These are phyloP conservation scores for Catharus minimus DNA, from an alignment of 2,113 vertebrate species.

Conservation along the genomic window DNA sequence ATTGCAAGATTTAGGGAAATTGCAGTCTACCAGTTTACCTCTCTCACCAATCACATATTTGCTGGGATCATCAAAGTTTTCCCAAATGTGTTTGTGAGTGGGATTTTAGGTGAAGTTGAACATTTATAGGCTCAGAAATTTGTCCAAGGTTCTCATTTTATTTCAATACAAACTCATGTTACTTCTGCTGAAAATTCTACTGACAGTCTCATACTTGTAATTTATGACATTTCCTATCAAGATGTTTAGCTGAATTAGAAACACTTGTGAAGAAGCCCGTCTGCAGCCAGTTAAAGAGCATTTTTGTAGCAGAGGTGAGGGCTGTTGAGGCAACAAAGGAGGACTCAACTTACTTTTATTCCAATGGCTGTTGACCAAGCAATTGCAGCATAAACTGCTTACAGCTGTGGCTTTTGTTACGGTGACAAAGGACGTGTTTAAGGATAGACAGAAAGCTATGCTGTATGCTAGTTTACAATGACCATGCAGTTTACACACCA, in stretches of 20 bases:
- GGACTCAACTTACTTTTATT: slow-evolving; percentile 51
- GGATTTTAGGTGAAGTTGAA: slow-evolving; percentile 51
- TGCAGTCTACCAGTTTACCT: not conserved
- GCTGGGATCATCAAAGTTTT: slow-evolving; percentile 14
- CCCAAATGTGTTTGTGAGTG: not conserved
- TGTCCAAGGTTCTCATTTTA: slow-evolving; percentile 69
- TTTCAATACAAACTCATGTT: slow-evolving; percentile 67
- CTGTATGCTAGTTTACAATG: slow-evolving; percentile 38
- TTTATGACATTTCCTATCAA: slow-evolving; percentile 79
- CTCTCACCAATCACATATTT: not conserved
- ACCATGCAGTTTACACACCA: slow-evolving; percentile 58
- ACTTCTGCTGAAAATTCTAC: slow-evolving; percentile 71
- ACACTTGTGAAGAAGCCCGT: slow-evolving; percentile 70
- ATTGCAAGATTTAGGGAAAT: not conserved
- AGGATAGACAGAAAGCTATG: slow-evolving; percentile 62
- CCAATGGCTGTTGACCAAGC: slow-evolving; percentile 58
- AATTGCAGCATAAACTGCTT: slow-evolving; percentile 72
- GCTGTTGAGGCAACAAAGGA: slow-evolving; percentile 21
- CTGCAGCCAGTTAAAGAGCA: slow-evolving; percentile 59
- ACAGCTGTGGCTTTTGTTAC: slow-evolving; percentile 63
- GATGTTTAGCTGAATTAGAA: slow-evolving; percentile 78
- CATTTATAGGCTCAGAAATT: slow-evolving; percentile 55
- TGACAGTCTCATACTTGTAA: slow-evolving; percentile 70
- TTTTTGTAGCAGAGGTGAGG: slow-evolving; percentile 47
- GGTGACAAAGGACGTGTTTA: slow-evolving; percentile 67